phyloP scores from a whole-genome alignment of 1,140 invertebrate species.

The Neodiprion lecontei region DNA sequence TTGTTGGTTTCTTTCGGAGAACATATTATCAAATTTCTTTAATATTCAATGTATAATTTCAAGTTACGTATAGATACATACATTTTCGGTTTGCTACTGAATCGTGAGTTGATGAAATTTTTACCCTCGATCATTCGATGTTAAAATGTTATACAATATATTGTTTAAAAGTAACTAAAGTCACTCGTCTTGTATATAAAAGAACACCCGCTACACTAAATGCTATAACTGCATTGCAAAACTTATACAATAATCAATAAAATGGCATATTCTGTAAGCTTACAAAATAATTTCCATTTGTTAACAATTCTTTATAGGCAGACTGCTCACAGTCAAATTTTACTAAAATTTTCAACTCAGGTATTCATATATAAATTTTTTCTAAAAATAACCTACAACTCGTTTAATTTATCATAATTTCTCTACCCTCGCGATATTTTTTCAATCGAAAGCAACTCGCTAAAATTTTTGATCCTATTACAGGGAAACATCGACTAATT shows the following conservation, averaged over 20 bases:
- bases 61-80: not conserved
- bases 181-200: constrained; percentile 33
- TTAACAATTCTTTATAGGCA: not conserved
- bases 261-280: not conserved
- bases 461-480: not conserved
- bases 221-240: constrained; percentile 28
- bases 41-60: not conserved
- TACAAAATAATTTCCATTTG: constrained; percentile 2
- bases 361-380: not conserved
- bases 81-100: not conserved
- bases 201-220: constrained; percentile 31
- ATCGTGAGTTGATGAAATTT: not conserved
- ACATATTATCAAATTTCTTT: constrained; percentile 7
- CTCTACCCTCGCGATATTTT: not conserved
- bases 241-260: constrained; percentile 13
- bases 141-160: constrained; percentile 13
- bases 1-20: not conserved
- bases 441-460: not conserved
- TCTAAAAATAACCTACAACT: not conserved
- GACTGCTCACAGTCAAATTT: not conserved
- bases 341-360: not conserved
- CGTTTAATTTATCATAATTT: not conserved
- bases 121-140: not conserved
- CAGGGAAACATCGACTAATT: not conserved
- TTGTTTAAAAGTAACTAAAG: constrained; percentile 15